Evolutionary conservation across 2,888 invertebrate species (phyloP).

Genomic region (Cenopis cana): DNA sequence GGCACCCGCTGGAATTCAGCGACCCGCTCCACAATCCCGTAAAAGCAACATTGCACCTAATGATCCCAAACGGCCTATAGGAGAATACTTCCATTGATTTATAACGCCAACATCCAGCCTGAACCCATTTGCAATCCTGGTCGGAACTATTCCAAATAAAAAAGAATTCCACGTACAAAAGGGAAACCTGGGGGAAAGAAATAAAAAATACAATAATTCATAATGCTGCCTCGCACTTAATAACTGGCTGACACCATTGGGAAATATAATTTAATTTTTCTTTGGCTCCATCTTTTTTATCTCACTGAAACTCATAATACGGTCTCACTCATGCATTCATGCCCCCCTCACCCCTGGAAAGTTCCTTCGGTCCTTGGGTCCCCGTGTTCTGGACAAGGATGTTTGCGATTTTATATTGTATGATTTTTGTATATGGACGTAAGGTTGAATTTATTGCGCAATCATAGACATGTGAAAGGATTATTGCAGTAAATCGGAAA

Average conservation of each 20-base stretch:
- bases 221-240: slow-evolving; percentile 86
- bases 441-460: slow-evolving; percentile 69
- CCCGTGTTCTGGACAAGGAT: slow-evolving; percentile 80
- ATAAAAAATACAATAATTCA: slow-evolving; percentile 84
- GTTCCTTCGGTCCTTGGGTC: slow-evolving; percentile 74
- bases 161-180: slow-evolving; percentile 78
- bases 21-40: slow-evolving; percentile 43
- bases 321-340: slow-evolving; percentile 69
- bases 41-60: slow-evolving; percentile 48
- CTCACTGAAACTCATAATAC: slow-evolving; percentile 52
- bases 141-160: slow-evolving; percentile 79
- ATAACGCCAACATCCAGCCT: slow-evolving; percentile 60
- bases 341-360: slow-evolving; percentile 61
- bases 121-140: slow-evolving; percentile 73
- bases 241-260: slow-evolving; percentile 86
- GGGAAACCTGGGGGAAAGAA: slow-evolving; percentile 73
- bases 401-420: slow-evolving; percentile 82
- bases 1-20: background rate
- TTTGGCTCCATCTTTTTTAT: slow-evolving; percentile 63
- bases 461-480: slow-evolving; percentile 45
- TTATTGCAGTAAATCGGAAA: slow-evolving; percentile 15
- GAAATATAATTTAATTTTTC: slow-evolving; percentile 86
- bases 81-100: slow-evolving; percentile 63
- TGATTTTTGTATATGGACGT: slow-evolving; percentile 79
- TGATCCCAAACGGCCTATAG: slow-evolving; percentile 58